Evolutionary conservation across 2,113 vertebrate genomes (phyloP), one percentile per base, ranked within the genome.

Genomic region (Noturus placidus): DNA sequence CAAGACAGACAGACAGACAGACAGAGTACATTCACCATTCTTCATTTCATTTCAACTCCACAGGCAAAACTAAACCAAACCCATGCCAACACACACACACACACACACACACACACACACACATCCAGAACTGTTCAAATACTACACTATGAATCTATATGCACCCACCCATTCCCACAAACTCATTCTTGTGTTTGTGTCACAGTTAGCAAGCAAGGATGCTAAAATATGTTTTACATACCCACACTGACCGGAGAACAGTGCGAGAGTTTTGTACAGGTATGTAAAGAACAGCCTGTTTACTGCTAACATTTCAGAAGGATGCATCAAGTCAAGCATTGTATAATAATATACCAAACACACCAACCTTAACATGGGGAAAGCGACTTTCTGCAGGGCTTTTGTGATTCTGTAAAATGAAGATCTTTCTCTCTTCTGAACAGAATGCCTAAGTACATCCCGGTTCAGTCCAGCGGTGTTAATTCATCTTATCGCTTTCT

Each of bases 101-200:
- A 85, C 54, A 74, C 67, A 76, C 63, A 78, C 20, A 13, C 52
- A 54, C 52, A 13, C 52, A 54, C 54, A 76, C 30, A 22, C n/a
- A 82, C 33, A 72, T 20, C 56, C 35, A 14, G 38, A 38, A 54
- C 54, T 69, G 9, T 83, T 76, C 20, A 25, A 87, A n/a, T 54
- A 61, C 69, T 87, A 59, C 2, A 35, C 42, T 35, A 76, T 0
- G 6, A 80, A 88, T 90, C 88, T 79, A 81, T 54, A 83, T 82
- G 63, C 82, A 65, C 33, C 59, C n/a, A 50, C 86, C 84, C 89
- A 86, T 86, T 61, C 61, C 91, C 93, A 93, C 92, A 94, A 93
- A 93, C 90, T 85, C 79, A 83, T 83, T 83, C 33, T 2, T 27
- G 81, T 90, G 93, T 93, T 94, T 93, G 93, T 92, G 94, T 94